These are phyloP conservation scores for Drosophila prolongata DNA, from an alignment of 2,888 invertebrate genomes.

Conservation along the genomic window DNA sequence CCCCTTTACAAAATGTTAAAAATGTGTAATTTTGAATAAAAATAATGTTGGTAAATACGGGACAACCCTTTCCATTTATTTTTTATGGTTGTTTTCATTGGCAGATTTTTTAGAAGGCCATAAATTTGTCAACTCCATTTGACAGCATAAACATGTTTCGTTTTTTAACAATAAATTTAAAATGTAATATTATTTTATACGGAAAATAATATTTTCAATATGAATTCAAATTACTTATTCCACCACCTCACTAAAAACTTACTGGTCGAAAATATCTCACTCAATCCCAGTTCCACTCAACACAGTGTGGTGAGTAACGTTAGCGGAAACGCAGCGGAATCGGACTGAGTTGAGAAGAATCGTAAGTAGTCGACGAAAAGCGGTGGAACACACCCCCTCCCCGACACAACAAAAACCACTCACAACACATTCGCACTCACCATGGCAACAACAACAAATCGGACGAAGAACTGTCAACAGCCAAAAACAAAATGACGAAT, in stretches of 20 bases:
- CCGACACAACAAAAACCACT: conserved; percentile 17
- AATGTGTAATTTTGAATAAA: no score
- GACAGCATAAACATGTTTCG: no score
- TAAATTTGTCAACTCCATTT: no score
- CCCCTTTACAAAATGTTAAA: no score
- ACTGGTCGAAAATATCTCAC: conserved; percentile 14
- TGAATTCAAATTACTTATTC: neutral
- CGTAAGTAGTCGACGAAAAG: conserved; percentile 68
- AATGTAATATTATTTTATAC: no score
- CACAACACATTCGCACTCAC: conserved; percentile 21
- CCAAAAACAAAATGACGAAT: conserved; percentile 83
- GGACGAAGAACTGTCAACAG: conserved; percentile 80
- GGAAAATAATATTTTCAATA: neutral
- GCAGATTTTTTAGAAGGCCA: no score
- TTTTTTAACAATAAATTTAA: no score
- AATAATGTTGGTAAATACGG: neutral
- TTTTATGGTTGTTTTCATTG: no score
- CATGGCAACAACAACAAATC: conserved; percentile 50
- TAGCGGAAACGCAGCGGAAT: conserved; percentile 45
- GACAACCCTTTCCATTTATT: neutral
- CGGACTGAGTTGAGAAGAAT: conserved; percentile 53
- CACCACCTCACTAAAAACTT: neutral
- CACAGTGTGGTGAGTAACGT: conserved; percentile 56
- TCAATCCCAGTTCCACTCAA: conserved; percentile 18
- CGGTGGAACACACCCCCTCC: conserved; percentile 58